Conservation (phyloP, 2,797 vertebrate species). For the Tokudaia tokunoshimensis region DNA sequence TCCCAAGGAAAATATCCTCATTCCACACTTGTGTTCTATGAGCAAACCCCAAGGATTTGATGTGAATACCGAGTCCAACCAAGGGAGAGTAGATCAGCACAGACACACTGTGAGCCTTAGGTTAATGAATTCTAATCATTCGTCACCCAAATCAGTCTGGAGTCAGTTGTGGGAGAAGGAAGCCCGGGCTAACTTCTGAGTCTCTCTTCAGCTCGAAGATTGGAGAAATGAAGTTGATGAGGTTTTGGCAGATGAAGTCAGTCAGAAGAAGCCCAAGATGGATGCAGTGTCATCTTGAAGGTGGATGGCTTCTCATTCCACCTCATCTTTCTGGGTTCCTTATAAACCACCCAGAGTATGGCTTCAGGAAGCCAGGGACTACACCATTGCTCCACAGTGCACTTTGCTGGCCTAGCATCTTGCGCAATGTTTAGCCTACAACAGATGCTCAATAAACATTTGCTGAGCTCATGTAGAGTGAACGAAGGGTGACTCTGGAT, state of each 20-base stretch:
- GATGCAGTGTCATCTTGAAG: not conserved
- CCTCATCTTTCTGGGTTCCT: not conserved
- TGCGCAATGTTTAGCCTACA: not conserved
- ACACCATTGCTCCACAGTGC: not conserved
- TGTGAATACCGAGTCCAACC: not conserved
- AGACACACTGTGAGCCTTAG: not conserved
- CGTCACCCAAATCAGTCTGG: not conserved
- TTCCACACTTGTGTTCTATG: not conserved
- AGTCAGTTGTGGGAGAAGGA: not conserved
- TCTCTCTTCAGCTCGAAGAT: not conserved
- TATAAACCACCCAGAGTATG: not conserved
- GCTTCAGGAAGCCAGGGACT: not conserved
- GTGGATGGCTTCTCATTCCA: not conserved
- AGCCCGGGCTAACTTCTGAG: not conserved
- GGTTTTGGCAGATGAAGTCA: not conserved
- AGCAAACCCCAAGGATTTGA: not conserved
- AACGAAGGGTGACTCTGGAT: conserved; percentile 21
- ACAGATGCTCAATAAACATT: not conserved
- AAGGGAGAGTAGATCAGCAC: not conserved
- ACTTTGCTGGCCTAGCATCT: not conserved
- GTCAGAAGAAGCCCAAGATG: not conserved
- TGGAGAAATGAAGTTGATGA: conserved; percentile 1
- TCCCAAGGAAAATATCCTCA: not conserved
- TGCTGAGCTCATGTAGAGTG: not conserved
- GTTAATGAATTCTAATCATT: not conserved